Base-by-base conservation (phyloP, 2,797 vertebrate species). In the Pampus argenteus region DNA sequence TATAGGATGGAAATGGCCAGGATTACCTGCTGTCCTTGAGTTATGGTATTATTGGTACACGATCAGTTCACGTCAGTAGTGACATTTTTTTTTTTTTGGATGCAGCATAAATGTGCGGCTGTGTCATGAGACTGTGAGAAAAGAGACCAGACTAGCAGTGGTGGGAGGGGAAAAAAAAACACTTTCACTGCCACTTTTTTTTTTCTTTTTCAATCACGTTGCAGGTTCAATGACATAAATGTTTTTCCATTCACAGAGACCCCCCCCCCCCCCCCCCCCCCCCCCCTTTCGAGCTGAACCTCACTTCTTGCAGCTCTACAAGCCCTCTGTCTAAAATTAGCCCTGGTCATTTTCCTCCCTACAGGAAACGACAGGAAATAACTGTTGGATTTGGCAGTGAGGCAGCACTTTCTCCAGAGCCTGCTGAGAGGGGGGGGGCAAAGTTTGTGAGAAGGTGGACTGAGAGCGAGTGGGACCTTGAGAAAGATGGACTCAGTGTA, bases 381-480 rank as follows among this genome's bases (percentile, higher is more conserved):
- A 87, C 87, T 93, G 92, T 93, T 92, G 92, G 82, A 91, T 79
- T 93, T 94, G 93, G 93, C 93, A 91, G 86, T 85, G 88, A 92
- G 85, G 88, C 89, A 84, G 87, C 82, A 88, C 88, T 92, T 93
- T 91, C 89, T 91, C 86, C 83, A 83, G 86, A 80, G 84, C 76
- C 83, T 66, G 65, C 66, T 66, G 71, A 69, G 64, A 59, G 73
- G 74, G 64, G 61, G 73, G 74, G 73, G 63, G 76, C 14, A 36
- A 50, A 52, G 66, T 69, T 73, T 67, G 52, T 56, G 70, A 63
- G 79, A 58, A 68, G 71, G 77, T 69, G 63, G 66, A 61, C 66
- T 48, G 52, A 57, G 71, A 75, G 66, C 78, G 76, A 81, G 69
- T 65, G 60, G 48, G 68, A 72, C 73, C 74, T 44, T 58, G 64